A percentile compares a stretch with the other conserved stretches of the same genome.
Evolutionary conservation across 2,888 invertebrate genomes (phyloP).

Genomic region (Drosophila siamana): DNA sequence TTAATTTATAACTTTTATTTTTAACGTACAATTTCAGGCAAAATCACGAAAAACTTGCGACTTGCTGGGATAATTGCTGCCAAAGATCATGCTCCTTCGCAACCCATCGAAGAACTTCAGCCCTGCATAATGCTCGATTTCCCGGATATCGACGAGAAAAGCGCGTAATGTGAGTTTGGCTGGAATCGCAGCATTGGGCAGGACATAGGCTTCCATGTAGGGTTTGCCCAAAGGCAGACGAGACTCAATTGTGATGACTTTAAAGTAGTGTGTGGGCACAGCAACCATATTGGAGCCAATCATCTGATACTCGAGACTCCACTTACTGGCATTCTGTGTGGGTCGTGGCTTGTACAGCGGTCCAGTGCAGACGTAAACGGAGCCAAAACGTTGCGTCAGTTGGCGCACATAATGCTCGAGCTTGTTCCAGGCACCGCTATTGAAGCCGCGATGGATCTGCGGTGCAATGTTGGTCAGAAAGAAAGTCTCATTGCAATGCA

Average conservation of each 20-base stretch:
- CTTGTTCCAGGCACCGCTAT: conserved; percentile 94
- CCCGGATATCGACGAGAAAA: conserved; percentile 94
- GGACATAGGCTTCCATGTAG: conserved; percentile 95
- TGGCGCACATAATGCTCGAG: conserved; percentile 93
- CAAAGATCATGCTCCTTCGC: conserved; percentile 88
- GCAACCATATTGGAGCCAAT: conserved; percentile 96
- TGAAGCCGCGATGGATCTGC: conserved; percentile 95
- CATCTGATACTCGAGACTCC: conserved; percentile 95
- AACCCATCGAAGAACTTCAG: conserved; percentile 95
- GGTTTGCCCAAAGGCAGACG: conserved; percentile 87
- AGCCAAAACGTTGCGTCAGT: conserved; percentile 89
- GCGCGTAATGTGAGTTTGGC: conserved; percentile 90
- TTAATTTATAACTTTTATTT: background rate
- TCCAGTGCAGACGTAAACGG: conserved; percentile 96
- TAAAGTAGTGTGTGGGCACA: conserved; percentile 99
- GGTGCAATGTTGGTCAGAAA: conserved; percentile 97
- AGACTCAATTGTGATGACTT: conserved; percentile 93
- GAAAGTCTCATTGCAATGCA: conserved; percentile 95
- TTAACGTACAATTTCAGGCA: background rate
- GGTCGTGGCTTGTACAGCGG: conserved; percentile 95
- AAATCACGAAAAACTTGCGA: conserved; percentile 70
- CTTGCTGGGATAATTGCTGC: conserved; percentile 69
- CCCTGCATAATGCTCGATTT: conserved; percentile 95
- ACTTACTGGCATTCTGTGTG: conserved; percentile 89
- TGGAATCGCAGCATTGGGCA: conserved; percentile 94